Percentiles rank a stretch among this genome's conserved stretches.
Evolutionary conservation across 2,113 vertebrate genomes (phyloP).

Genomic region (Rhynchomys soricoides): DNA sequence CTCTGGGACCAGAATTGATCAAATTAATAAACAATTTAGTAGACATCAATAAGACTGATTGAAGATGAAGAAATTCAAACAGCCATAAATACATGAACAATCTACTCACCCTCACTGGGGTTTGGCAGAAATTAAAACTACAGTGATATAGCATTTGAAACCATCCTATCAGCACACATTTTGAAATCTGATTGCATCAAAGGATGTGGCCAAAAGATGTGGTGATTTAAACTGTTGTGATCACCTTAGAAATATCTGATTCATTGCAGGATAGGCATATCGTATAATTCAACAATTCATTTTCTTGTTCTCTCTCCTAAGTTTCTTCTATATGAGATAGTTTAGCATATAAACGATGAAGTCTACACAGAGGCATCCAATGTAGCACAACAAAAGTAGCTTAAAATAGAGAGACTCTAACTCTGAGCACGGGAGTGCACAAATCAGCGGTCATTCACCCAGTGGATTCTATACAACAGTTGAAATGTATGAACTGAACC

Average conservation of each 20-base stretch:
- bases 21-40: neutral
- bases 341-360: neutral
- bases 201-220: neutral
- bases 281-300: neutral
- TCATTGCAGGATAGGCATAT: conserved; percentile 12
- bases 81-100: conserved; percentile 41
- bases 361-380: neutral
- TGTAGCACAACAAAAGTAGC: neutral
- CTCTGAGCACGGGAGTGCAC: neutral
- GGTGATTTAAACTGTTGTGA: conserved; percentile 40
- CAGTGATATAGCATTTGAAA: neutral
- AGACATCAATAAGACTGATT: conserved; percentile 17
- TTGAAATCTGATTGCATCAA: conserved; percentile 57
- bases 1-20: neutral
- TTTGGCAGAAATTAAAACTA: conserved; percentile 43
- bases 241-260: conserved; percentile 53
- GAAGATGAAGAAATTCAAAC: conserved; percentile 17
- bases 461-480: neutral
- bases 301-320: neutral
- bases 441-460: neutral
- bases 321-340: neutral
- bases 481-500: conserved; percentile 15
- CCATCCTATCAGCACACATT: conserved; percentile 23
- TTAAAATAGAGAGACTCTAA: neutral
- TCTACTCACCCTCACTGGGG: conserved; percentile 12